A percentile compares a stretch with the other conserved stretches of the same genome.
Evolutionary conservation across 2,797 vertebrate species (phyloP).

Genomic region (Enteromius trimaculatus): DNA sequence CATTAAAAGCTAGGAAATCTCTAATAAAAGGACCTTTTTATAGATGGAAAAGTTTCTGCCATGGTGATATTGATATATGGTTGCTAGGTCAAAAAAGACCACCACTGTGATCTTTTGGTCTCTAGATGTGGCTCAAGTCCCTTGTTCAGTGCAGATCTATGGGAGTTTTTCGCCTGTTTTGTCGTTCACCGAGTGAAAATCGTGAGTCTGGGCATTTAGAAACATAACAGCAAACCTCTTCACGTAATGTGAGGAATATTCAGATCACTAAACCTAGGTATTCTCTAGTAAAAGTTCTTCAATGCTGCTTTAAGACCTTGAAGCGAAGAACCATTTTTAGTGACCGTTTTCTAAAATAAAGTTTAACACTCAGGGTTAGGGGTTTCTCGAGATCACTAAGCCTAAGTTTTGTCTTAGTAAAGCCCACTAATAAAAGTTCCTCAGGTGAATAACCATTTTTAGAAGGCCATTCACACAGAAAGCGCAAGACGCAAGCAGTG

Average conservation of each 20-base stretch:
- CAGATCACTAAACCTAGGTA: neutral
- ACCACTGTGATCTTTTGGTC: neutral
- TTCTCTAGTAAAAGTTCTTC: neutral
- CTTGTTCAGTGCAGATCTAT: conserved; percentile 3
- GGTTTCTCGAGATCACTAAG: neutral
- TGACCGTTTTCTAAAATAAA: neutral
- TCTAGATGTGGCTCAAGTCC: neutral
- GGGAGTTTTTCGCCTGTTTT: no score
- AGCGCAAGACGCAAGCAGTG: neutral
- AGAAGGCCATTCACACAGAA: neutral
- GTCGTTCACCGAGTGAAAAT: neutral
- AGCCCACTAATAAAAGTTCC: neutral
- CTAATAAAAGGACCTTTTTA: neutral
- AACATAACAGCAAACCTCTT: neutral
- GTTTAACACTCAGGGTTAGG: neutral
- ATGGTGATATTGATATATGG: neutral
- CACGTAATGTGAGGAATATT: neutral
- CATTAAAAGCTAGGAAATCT: neutral
- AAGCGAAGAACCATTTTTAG: neutral
- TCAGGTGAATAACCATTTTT: neutral
- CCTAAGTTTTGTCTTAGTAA: neutral
- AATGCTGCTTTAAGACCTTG: neutral
- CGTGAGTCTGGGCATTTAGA: neutral
- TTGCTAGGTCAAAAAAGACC: conserved; percentile 2
- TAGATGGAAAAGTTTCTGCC: neutral